Evolutionary conservation across 2,113 vertebrate genomes (phyloP), one percentile per base, ranked within the genome.

Genomic region (Mola mola): DNA sequence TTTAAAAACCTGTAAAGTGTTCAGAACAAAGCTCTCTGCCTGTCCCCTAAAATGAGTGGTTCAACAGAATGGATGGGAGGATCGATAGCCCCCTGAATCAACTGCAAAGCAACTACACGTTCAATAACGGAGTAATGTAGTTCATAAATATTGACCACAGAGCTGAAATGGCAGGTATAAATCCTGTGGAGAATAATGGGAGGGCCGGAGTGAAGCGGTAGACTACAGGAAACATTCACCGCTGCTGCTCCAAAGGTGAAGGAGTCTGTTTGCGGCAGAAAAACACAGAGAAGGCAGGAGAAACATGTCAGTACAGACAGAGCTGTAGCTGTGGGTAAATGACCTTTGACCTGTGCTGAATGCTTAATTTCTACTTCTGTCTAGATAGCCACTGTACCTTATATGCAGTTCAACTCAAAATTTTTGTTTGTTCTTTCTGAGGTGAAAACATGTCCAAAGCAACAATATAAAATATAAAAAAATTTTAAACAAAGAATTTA

Each of bases 141-240:
- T 86, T 86, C 80, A 90, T 89, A 86, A 89, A 89, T 89, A 91
- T 89, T 69, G 84, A 89, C 58, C 47, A 20, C 40, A 42, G 40
- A 47, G 80, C 78, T 74, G 58, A 64, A 84, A 79, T 58, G 70
- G 66, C 69, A 76, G 77, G 63, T 77, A 79, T 86, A 88, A 88
- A 90, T 88, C 66, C 46, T 43, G 48, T 7, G 26, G 59, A 24
- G 6, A 68, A 66, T 80, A 71, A 84, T 77, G 67, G 71, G 19
- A 19, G 31, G 58, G 55, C 70, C 49, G 63, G 59, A 76, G 57
- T 52, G 40, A 40, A 51, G 53, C 17, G 6, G 31, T 6, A 20
- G 6, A 38, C 37, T 24, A 68, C 56, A 78, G 73, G 73, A 79
- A 82, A 65, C 68, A 63, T 22, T 78, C 51, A 28, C 37, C 47